Conservation (phyloP, 2,888 invertebrate genomes). For the Oeneis ivallda region DNA sequence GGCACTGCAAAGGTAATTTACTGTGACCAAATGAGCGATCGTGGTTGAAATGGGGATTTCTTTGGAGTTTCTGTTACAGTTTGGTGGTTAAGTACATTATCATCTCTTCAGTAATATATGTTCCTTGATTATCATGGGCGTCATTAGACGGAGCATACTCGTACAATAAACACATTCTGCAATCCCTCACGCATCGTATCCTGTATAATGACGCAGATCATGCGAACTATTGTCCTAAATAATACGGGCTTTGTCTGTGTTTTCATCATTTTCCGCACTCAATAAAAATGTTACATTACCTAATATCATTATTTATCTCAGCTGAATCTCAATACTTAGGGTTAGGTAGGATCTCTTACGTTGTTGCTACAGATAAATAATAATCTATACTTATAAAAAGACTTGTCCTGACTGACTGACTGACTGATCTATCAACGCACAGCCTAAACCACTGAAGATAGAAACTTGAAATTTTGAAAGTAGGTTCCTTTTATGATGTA, state of each 20-base stretch:
- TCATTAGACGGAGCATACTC: slow-evolving; percentile 45
- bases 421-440: no score
- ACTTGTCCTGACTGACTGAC: no score
- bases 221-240: slow-evolving; percentile 45
- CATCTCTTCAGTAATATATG: no score
- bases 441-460: no score
- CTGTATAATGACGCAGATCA: slow-evolving; percentile 55
- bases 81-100: slow-evolving; percentile 16
- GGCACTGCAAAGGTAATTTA: neutral
- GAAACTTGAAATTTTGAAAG: no score
- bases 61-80: slow-evolving; percentile 17
- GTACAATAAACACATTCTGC: slow-evolving; percentile 45
- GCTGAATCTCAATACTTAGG: no score
- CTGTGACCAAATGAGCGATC: neutral
- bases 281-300: slow-evolving; percentile 18
- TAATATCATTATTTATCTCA: slow-evolving; percentile 6
- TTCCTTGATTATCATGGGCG: slow-evolving; percentile 34
- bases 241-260: slow-evolving; percentile 27
- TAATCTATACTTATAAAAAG: no score
- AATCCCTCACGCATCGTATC: slow-evolving; percentile 47
- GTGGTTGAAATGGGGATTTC: neutral
- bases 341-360: no score
- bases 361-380: no score
- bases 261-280: slow-evolving; percentile 23
- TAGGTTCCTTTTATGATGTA: no score